Conservation (phyloP, 30 jellyfish, hydroid and myxozoan species). For the Hydra vulgaris region DNA sequence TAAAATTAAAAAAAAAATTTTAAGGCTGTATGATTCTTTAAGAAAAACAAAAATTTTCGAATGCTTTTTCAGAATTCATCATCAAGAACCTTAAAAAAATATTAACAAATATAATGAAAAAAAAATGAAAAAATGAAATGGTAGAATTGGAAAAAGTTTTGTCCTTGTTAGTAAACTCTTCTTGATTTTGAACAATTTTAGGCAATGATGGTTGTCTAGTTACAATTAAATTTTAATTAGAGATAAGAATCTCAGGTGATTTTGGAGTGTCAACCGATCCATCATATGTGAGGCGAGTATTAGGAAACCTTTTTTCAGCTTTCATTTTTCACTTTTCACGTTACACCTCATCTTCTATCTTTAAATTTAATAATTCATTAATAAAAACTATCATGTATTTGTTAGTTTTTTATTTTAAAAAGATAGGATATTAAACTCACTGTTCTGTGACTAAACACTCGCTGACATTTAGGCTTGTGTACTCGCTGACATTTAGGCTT, state of each 20-base stretch:
- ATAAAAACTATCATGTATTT: neutral
- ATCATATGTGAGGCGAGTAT: neutral
- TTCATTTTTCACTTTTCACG: no score
- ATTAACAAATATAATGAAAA: no score
- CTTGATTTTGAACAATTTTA: neutral
- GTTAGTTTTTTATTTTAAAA: no score
- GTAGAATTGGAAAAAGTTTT: neutral
- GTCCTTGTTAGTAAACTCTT: neutral
- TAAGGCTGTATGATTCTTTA: no score
- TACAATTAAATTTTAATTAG: neutral
- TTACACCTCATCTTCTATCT: no score
- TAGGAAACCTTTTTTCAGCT: neutral
- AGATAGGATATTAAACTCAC: neutral
- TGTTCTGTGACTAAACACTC: neutral
- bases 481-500: neutral
- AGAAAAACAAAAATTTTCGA: no score
- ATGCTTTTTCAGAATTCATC: no score
- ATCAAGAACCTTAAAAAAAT: no score
- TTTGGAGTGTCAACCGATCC: neutral
- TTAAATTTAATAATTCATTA: no score
- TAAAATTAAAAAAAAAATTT: no score
- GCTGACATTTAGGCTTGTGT: neutral
- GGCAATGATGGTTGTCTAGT: neutral
- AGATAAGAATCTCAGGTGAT: neutral
- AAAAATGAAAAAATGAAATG: no score